Evolutionary conservation across 2,113 vertebrate genomes (phyloP).

Genomic region (Agelaius tricolor): DNA sequence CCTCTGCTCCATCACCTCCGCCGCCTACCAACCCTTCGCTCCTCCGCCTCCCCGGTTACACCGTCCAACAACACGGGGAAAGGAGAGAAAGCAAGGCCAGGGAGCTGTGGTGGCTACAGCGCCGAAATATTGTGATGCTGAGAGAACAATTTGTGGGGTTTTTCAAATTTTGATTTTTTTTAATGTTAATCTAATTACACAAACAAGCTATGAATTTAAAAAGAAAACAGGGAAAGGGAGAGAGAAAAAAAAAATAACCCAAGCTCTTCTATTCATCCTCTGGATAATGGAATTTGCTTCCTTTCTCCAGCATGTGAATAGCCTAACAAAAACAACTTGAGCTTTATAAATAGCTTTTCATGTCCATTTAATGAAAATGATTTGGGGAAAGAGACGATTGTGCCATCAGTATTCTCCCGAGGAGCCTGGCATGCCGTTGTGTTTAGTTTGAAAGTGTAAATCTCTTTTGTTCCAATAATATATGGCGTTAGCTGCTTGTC

Average conservation of each 20-base stretch:
- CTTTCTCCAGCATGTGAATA: slow-evolving; percentile 85
- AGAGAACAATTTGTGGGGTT: neutral
- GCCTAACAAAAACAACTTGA: slow-evolving; percentile 90
- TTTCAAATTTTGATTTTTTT: too few species aligned
- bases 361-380: slow-evolving; percentile 98
- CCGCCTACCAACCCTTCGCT: neutral
- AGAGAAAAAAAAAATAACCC: neutral
- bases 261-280: slow-evolving; percentile 79
- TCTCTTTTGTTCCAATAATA: slow-evolving; percentile 97
- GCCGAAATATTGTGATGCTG: neutral
- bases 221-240: slow-evolving; percentile 12
- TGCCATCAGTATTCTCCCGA: slow-evolving; percentile 90
- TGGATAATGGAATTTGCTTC: slow-evolving; percentile 88
- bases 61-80: neutral
- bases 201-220: slow-evolving; percentile 64
- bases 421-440: slow-evolving; percentile 90
- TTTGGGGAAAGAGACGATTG: slow-evolving; percentile 83
- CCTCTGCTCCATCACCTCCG: neutral
- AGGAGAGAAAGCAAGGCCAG: neutral
- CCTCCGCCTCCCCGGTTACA: neutral
- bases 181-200: slow-evolving; percentile 28
- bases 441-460: slow-evolving; percentile 99
- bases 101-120: neutral
- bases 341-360: slow-evolving; percentile 95
- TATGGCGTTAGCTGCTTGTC: slow-evolving; percentile 96